Base-by-base conservation (phyloP, 1,140 invertebrate genomes). In the Colletes latitarsis region DNA sequence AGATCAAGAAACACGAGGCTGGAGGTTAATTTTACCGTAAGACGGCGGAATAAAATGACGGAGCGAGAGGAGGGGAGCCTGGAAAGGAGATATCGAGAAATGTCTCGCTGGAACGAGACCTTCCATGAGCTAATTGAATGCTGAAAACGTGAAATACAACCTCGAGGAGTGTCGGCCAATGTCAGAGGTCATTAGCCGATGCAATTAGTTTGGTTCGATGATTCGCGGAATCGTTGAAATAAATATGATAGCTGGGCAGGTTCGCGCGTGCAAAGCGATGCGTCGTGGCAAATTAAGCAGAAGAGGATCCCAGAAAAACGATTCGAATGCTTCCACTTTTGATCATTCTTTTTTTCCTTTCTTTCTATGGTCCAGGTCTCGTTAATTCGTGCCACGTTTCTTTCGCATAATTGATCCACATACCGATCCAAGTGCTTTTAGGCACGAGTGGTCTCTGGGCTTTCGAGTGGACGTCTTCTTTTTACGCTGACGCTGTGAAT, bases 341-440 rank as follows among this genome's bases (percentile, higher is more conserved):
- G 17, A 46, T 64, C 68, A 21, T 71, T 60, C 30, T 19, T 66
- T 55, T 49, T 5, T 53, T 30, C 30, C 30, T 5, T 52, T 73
- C 81, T 55, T 76, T 17, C 14, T 30, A 66, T 52, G 46, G 30
- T 69, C 69, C 43, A 46, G 46, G n/a, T 46, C 72, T 53, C 77
- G 84, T 85, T 85, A 84, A 85, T 85, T 84, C 79, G 72, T 71
- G 57, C 57, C 82, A 84, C 83, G 72, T 85, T 84, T 85, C 72
- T 84, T 85, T 68, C 68, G n/a, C 60, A 75, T 82, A 85, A 84
- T 84, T 77, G 78, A 85, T 68, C 83, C 73, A 64, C 78, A 74
- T 84, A 82, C 77, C 82, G 72, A 73, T 73, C 80, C 73, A 70
- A 85, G 82, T 85, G 83, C 83, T 85, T 85, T 85, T 84, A 85